Conservation (phyloP, 1,140 invertebrate genomes). For the Micrasema longulum region DNA sequence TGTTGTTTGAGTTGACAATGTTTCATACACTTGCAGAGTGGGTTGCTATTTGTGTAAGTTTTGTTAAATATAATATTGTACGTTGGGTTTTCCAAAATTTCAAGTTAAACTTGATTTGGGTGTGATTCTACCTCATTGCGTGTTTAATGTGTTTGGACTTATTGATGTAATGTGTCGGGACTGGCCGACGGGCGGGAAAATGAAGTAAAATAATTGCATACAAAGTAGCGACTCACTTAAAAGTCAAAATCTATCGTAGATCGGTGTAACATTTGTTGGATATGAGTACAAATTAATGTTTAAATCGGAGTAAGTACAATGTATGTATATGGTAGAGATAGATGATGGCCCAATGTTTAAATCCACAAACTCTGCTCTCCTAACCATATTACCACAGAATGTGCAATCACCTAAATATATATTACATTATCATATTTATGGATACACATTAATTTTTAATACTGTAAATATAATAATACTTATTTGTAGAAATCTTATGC, state of each 20-base stretch:
- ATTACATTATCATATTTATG: constrained; percentile 48
- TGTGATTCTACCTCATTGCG: constrained; percentile 22
- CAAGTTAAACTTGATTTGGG: constrained; percentile 12
- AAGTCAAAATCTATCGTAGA: constrained; percentile 26
- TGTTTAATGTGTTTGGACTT: not conserved
- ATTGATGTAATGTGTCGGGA: constrained; percentile 23
- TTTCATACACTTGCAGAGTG: constrained; percentile 3
- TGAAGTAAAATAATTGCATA: constrained; percentile 7
- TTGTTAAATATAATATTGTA: constrained; percentile 16
- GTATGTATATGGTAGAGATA: constrained; percentile 32
- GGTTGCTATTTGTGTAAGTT: constrained; percentile 27
- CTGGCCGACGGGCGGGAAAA: not conserved
- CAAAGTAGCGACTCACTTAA: constrained; percentile 18
- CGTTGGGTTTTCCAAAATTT: not conserved
- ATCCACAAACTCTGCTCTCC: constrained; percentile 3
- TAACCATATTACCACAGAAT: constrained; percentile 47
- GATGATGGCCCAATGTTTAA: constrained; percentile 15
- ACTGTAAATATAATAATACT: constrained; percentile 38
- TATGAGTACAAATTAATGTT: constrained; percentile 54
- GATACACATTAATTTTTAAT: constrained; percentile 45
- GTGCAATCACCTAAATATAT: constrained; percentile 48
- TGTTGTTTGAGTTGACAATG: constrained; percentile 10
- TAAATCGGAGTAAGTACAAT: constrained; percentile 50
- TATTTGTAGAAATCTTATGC: constrained; percentile 12
- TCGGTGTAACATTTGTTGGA: constrained; percentile 43